Base-by-base conservation (phyloP, 2,888 invertebrate genomes). In the Thelaira solivaga region DNA sequence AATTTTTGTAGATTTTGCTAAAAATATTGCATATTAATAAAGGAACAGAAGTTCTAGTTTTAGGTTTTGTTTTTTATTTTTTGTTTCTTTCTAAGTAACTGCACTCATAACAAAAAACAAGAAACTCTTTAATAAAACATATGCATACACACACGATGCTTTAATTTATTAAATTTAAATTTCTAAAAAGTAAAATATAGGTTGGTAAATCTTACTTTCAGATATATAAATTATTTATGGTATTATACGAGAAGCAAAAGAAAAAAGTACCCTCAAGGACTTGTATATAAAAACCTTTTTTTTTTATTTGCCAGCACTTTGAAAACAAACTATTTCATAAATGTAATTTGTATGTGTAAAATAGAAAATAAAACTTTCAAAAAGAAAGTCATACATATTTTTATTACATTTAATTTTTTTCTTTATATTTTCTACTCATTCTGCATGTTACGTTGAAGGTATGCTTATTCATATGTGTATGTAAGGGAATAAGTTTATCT, bases 21-120 rank as follows among this genome's bases (percentile, higher is more conserved):
- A 62, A 72, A 53, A 5, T 18, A 45, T 62, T 55, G 7, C 22
- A 29, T 24, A 57, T 73, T 49, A 64, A 16, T 39, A 65, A 65
- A 57, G 31, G 57, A 36, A 26, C 10, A 51, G 31, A 31, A 31
- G 31, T 31, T 6, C 10, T 8, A 10, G 8, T 31, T 6, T 31
- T 5, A 26, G 26, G 26, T 5, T 26, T 5, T 31, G n/a, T n/a
- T n/a, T n/a, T n/a, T n/a, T n/a, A n/a, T n/a, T n/a, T n/a, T n/a
- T n/a, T n/a, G n/a, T n/a, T n/a, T 31, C 10, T 8, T 31, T 2
- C 31, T 31, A 39, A 39, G 39, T 13, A 22, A 47, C 31, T 57
- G 47, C 57, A 59, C n/a, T n/a, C n/a, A 59, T 26, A 22, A 39
- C 57, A 73, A 65, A 65, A 57, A 65, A 24, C 31, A 51, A n/a